Evolutionary conservation across 2,797 vertebrate genomes (phyloP).

Genomic region (Fistularia tabacaria): DNA sequence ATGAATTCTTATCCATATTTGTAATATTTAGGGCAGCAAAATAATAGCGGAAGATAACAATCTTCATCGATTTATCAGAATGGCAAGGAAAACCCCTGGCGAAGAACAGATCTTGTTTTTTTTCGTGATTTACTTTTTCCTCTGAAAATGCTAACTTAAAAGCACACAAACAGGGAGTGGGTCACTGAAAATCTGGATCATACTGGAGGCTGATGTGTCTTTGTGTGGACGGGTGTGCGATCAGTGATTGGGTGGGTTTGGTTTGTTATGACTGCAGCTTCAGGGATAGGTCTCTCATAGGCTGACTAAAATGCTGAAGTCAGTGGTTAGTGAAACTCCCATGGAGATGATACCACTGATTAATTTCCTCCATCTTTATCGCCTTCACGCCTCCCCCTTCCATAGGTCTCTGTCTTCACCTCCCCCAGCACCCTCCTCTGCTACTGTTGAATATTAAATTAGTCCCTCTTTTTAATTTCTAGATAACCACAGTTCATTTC

Average conservation of each 20-base stretch:
- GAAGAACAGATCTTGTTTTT: no score
- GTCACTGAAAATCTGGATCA: no score
- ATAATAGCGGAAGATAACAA: no score
- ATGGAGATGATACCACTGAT: slow-evolving; percentile 65
- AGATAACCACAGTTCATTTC: slow-evolving; percentile 71
- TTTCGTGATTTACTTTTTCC: no score
- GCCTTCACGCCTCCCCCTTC: slow-evolving; percentile 30
- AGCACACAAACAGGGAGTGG: no score
- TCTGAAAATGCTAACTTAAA: no score
- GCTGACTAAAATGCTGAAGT: slow-evolving; percentile 68
- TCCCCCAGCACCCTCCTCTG: slow-evolving; percentile 51
- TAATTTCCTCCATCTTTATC: slow-evolving; percentile 61
- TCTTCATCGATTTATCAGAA: no score
- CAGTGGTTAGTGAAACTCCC: slow-evolving; percentile 67
- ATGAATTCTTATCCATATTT: no score
- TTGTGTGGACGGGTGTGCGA: neutral
- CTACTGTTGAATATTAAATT: slow-evolving; percentile 73
- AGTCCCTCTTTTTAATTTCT: slow-evolving; percentile 70
- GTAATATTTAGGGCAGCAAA: no score
- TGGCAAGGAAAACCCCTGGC: no score
- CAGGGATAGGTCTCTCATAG: slow-evolving; percentile 50
- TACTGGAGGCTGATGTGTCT: slow-evolving; percentile 1
- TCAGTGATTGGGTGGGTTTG: slow-evolving; percentile 38
- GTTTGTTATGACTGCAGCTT: slow-evolving; percentile 36
- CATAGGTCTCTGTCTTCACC: slow-evolving; percentile 34